Base-by-base conservation (phyloP, 2,113 vertebrate species). In the Sylvilagus bachmani region DNA sequence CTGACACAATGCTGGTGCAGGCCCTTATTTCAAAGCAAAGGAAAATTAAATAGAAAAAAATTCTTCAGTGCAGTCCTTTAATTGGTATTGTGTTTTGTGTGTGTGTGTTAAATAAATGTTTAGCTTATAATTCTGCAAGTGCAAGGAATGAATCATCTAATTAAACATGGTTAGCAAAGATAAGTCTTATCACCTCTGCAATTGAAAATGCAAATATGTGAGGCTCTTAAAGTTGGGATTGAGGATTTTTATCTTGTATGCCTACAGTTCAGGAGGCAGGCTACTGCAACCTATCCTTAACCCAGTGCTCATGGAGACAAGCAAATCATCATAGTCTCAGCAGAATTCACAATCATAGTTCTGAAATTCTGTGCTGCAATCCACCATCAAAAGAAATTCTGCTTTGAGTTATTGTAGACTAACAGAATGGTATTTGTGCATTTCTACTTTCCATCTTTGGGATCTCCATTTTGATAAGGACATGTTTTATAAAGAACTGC, bases 21-120 rank as follows among this genome's bases (percentile, higher is more conserved):
- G 85, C 53, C 36, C 70, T 92, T 74, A 81, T 90, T 96, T 91
- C 96, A 95, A 96, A 92, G 94, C 90, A 95, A 94, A 91, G 90
- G 94, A 94, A 97, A 97, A 95, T 89, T 53, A 93, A 97, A 95
- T n/a, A 82, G 94, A 10, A 83, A 93, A 95, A 77, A 86, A 1
- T 1, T 64, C 83, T 86, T 91, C 92, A 92, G 90, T 95, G 90
- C 73, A 83, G 91, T 90, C 81, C 69, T 92, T 92, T 94, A 95
- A 92, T 94, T 95, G 89, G 89, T 70, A 97, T 97, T 97, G 95
- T 97, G 90, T 95, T 96, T 96, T 4, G 2, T 49, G 74, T 80
- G 74, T 80, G 93, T 93, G 70, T 84, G 83, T 95, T 92, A 86
- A 95, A 93, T 96, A 97, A 97, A 97, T 96, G 77, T 97, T 96